These are phyloP conservation scores for Columbina picui DNA, from an alignment of 2,113 vertebrate genomes.

Conservation along the genomic window DNA sequence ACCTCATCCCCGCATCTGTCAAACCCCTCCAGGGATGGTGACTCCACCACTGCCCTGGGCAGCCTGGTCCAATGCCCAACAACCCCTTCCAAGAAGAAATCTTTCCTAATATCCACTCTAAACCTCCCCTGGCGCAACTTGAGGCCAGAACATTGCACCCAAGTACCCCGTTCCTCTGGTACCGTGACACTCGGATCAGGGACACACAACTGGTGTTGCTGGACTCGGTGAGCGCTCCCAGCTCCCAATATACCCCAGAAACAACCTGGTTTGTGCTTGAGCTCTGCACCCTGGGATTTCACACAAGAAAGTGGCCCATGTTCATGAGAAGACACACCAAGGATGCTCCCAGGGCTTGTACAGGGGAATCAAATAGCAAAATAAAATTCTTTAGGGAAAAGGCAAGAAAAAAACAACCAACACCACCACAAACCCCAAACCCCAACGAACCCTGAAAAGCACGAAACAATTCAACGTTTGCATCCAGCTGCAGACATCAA, in stretches of 20 bases:
- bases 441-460: neutral
- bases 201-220: neutral
- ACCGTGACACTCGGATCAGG: too few species aligned
- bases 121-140: too few species aligned
- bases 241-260: neutral
- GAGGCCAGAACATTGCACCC: too few species aligned
- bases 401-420: neutral
- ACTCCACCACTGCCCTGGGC: too few species aligned
- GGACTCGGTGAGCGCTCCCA: neutral
- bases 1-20: too few species aligned
- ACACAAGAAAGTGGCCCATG: neutral
- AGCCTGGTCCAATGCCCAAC: too few species aligned
- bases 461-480: neutral
- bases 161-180: too few species aligned
- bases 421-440: neutral
- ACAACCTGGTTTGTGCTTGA: neutral
- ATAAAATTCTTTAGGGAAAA: neutral
- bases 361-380: neutral
- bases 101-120: too few species aligned
- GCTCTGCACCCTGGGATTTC: neutral
- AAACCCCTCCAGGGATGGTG: too few species aligned
- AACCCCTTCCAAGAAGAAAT: too few species aligned
- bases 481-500: neutral
- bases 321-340: neutral
- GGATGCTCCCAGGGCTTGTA: neutral